Conservation (phyloP, 2,888 invertebrate species). For the Eupithecia insigniata region DNA sequence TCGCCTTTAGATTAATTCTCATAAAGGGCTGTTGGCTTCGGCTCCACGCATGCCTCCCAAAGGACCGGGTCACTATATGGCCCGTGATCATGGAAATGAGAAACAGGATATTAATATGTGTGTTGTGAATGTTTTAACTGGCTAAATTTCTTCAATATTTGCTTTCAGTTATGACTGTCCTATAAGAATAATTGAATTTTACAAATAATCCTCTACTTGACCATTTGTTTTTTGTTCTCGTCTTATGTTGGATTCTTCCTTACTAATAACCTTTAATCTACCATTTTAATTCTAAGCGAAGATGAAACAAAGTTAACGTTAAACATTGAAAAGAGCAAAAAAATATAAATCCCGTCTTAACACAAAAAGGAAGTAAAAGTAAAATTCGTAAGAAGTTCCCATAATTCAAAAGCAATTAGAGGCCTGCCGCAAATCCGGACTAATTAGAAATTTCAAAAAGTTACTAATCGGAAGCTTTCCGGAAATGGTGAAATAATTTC, state of each 20-base stretch:
- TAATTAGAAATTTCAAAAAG: constrained; percentile 66
- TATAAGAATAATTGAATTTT: too few relatives aligned
- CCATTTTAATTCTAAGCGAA: neutral
- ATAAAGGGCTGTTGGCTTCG: too few relatives aligned
- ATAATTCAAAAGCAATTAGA: constrained; percentile 58
- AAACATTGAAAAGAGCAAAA: neutral
- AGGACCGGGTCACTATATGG: too few relatives aligned
- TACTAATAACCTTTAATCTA: neutral
- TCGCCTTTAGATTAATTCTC: too few relatives aligned
- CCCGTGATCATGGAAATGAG: too few relatives aligned
- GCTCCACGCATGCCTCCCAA: too few relatives aligned
- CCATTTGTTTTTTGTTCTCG: neutral
- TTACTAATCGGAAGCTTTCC: constrained; percentile 61
- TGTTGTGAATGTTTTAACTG: too few relatives aligned
- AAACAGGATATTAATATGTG: too few relatives aligned
- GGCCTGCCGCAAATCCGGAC: constrained; percentile 55
- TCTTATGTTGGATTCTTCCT: neutral
- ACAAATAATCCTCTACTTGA: too few relatives aligned
- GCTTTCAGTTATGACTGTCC: too few relatives aligned
- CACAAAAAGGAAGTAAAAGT: constrained; percentile 30
- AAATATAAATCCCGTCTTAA: constrained; percentile 2
- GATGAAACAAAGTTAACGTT: neutral
- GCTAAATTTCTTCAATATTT: too few relatives aligned
- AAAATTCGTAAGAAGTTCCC: constrained; percentile 49
- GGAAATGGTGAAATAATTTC: constrained; percentile 29